These are phyloP conservation scores for Epinephelus lanceolatus DNA, from an alignment of 2,113 vertebrate genomes.

Conservation along the genomic window DNA sequence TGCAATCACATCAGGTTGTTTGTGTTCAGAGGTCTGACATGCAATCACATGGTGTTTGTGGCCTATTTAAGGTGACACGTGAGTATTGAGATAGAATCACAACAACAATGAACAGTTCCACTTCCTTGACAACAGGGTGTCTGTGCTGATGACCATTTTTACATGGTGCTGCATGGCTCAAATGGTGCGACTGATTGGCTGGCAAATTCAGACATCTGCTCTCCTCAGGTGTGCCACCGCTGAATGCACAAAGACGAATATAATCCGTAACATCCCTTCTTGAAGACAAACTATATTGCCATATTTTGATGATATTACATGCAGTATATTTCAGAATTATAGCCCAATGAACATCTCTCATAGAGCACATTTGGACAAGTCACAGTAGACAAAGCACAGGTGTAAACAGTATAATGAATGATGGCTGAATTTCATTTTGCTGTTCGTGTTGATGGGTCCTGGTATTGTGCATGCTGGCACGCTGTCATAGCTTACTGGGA, in stretches of 20 bases:
- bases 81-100: constrained; percentile 8
- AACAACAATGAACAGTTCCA: constrained; percentile 19
- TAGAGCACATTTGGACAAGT: background rate
- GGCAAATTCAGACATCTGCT: constrained; percentile 47
- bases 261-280: background rate
- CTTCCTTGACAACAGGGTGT: background rate
- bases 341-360: background rate
- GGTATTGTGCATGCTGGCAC: constrained; percentile 9
- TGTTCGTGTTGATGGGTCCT: constrained; percentile 4
- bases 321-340: background rate
- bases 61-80: constrained; percentile 8
- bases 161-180: constrained; percentile 37
- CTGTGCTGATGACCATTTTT: constrained; percentile 32
- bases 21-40: constrained; percentile 22
- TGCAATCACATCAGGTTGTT: background rate
- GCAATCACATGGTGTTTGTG: constrained; percentile 15
- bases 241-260: constrained; percentile 3
- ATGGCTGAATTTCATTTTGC: constrained; percentile 1
- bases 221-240: constrained; percentile 30
- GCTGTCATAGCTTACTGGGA: background rate
- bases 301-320: background rate
- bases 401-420: constrained; percentile 1
- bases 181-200: constrained; percentile 40
- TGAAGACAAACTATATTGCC: constrained; percentile 1
- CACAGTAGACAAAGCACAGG: background rate